These are phyloP conservation scores for Alcis repandata DNA, from an alignment of 2,888 invertebrate genomes.

Conservation along the genomic window DNA sequence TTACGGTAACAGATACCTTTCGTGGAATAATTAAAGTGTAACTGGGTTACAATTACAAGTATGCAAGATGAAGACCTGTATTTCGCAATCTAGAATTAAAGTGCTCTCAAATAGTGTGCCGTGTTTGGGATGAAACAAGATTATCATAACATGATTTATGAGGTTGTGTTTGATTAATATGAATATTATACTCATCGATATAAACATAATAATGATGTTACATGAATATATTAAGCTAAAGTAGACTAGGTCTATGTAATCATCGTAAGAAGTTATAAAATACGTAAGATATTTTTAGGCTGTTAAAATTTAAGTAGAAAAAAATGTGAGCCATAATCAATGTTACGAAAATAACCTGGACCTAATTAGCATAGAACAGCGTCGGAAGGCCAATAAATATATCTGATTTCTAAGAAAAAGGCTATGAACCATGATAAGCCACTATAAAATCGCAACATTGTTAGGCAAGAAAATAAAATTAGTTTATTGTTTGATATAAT, in stretches of 20 bases:
- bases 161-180: slow-evolving; percentile 7
- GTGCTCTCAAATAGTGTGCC: slow-evolving; percentile 3
- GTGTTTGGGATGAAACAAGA: background rate
- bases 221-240: background rate
- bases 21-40: slow-evolving; percentile 24
- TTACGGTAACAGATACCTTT: slow-evolving; percentile 13
- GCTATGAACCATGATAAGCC: no score
- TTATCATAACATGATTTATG: background rate
- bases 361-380: no score
- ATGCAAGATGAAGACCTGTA: background rate
- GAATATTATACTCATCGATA: background rate
- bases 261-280: background rate
- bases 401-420: no score
- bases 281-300: no score
- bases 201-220: background rate
- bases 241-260: background rate
- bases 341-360: no score
- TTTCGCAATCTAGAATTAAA: slow-evolving; percentile 14
- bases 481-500: no score
- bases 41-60: slow-evolving; percentile 20
- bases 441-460: no score
- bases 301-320: no score
- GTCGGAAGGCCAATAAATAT: no score
- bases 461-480: no score
- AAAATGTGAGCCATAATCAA: no score